Percentiles rank a stretch among this genome's conserved stretches.
Evolutionary conservation across 1,140 invertebrate genomes (phyloP).

Genomic region (Hypsibius dujardini): DNA sequence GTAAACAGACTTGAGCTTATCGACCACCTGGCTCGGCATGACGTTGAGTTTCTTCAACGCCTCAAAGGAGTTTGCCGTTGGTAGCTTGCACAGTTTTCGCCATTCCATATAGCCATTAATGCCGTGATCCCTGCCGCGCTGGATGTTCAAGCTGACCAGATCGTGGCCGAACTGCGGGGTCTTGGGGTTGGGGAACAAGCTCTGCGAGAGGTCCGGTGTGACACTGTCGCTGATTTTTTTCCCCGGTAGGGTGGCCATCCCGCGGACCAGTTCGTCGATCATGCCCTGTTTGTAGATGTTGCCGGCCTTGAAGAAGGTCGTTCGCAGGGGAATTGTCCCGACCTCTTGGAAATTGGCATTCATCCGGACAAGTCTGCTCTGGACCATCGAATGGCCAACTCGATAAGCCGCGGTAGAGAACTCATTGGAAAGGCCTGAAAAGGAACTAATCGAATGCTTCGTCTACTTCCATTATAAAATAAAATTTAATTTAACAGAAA

Average conservation of each 20-base stretch:
- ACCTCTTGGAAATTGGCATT: slow-evolving; percentile 34
- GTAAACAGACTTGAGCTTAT: no score
- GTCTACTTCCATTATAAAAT: no score
- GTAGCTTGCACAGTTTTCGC: slow-evolving; percentile 28
- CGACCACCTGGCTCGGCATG: no score
- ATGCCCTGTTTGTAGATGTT: slow-evolving; percentile 35
- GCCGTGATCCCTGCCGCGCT: slow-evolving; percentile 41
- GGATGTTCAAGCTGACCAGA: slow-evolving; percentile 61
- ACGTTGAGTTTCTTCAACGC: no score
- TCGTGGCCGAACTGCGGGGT: slow-evolving; percentile 55
- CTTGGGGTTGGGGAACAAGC: slow-evolving; percentile 29
- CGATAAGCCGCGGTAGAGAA: slow-evolving; percentile 46
- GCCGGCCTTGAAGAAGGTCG: slow-evolving; percentile 29
- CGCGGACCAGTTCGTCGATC: slow-evolving; percentile 45
- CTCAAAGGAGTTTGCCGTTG: neutral
- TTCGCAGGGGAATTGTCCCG: slow-evolving; percentile 39
- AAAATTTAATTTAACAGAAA: no score
- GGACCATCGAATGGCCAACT: slow-evolving; percentile 44
- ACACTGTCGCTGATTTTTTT: slow-evolving; percentile 49
- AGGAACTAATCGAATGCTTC: no score
- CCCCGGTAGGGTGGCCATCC: slow-evolving; percentile 47
- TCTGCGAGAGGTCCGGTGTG: slow-evolving; percentile 44
- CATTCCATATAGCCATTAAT: slow-evolving; percentile 32
- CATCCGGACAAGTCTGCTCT: slow-evolving; percentile 29
- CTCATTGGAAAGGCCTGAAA: slow-evolving; percentile 43